A percentile compares a stretch with the other conserved stretches of the same genome.
phyloP scores from a whole-genome alignment of 2,888 invertebrate species.

The Synergus gifuensis region DNA sequence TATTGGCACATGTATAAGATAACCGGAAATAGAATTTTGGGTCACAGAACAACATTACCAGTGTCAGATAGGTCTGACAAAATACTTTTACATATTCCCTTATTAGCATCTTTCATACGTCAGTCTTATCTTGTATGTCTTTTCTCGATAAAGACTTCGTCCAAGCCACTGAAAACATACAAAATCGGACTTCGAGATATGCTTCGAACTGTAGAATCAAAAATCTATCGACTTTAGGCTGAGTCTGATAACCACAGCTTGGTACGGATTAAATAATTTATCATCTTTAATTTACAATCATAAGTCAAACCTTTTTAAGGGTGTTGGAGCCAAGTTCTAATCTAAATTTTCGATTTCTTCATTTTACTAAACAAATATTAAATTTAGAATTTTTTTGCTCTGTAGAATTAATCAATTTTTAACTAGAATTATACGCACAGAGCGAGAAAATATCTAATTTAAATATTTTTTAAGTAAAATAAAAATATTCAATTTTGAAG shows the following conservation, averaged over 20 bases:
- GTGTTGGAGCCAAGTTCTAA: too few relatives aligned
- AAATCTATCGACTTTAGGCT: constrained; percentile 24
- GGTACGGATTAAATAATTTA: constrained; percentile 26
- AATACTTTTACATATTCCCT: constrained; percentile 37
- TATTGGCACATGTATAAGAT: constrained; percentile 39
- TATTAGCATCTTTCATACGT: constrained; percentile 50
- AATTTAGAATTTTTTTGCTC: too few relatives aligned
- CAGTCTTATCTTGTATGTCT: constrained; percentile 66
- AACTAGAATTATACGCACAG: too few relatives aligned
- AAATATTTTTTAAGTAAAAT: too few relatives aligned
- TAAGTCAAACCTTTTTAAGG: background rate
- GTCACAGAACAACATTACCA: constrained; percentile 43
- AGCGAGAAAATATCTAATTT: too few relatives aligned
- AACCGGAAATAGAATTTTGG: constrained; percentile 45
- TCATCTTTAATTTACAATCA: background rate
- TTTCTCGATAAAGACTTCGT: constrained; percentile 12
- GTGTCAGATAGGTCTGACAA: constrained; percentile 43
- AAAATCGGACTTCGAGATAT: constrained; percentile 36
- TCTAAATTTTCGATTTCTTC: too few relatives aligned
- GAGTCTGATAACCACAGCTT: background rate
- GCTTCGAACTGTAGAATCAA: constrained; percentile 21
- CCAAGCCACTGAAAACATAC: constrained; percentile 43
- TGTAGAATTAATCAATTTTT: too few relatives aligned
- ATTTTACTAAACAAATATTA: too few relatives aligned
- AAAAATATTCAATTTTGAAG: too few relatives aligned